Conservation (phyloP, 2,888 invertebrate species). For the Morpho achilles region DNA sequence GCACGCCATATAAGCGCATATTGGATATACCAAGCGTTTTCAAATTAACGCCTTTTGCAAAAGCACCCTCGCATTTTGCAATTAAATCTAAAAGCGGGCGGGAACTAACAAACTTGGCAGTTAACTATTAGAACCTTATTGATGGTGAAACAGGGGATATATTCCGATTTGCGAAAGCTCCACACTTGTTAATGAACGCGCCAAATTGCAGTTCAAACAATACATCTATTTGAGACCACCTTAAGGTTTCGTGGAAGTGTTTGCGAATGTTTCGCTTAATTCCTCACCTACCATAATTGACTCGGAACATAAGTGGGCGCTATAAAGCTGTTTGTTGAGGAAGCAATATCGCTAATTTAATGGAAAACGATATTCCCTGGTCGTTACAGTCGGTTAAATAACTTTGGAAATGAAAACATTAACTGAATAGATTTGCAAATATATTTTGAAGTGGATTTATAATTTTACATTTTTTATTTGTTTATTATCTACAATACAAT, state of each 20-base stretch:
- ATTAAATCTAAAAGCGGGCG: slow-evolving; percentile 57
- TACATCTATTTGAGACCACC: slow-evolving; percentile 72
- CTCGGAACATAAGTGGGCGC: slow-evolving; percentile 35
- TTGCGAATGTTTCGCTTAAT: slow-evolving; percentile 41
- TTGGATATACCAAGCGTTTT: slow-evolving; percentile 50
- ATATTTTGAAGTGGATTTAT: too few species aligned
- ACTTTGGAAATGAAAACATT: too few species aligned
- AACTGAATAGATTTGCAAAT: too few species aligned
- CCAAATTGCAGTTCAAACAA: slow-evolving; percentile 70
- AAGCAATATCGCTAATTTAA: slow-evolving; percentile 39
- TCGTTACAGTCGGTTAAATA: slow-evolving; percentile 29
- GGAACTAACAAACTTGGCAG: slow-evolving; percentile 24
- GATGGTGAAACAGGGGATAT: slow-evolving; percentile 16
- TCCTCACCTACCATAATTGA: slow-evolving; percentile 33
- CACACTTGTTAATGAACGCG: slow-evolving; percentile 44
- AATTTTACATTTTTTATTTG: too few species aligned
- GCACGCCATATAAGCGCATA: slow-evolving; percentile 59
- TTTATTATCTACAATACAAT: too few species aligned
- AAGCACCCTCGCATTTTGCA: slow-evolving; percentile 56
- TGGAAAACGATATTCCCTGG: slow-evolving; percentile 30
- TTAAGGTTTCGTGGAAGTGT: slow-evolving; percentile 60
- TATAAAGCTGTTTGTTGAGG: slow-evolving; percentile 43
- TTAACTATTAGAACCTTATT: slow-evolving; percentile 9
- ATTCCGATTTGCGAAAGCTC: slow-evolving; percentile 12
- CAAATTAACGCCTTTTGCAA: slow-evolving; percentile 69